Percentiles rank a stretch among this genome's conserved stretches.
Conservation (phyloP, 2,797 vertebrate genomes). For the Gymnocypris eckloni region DNA sequence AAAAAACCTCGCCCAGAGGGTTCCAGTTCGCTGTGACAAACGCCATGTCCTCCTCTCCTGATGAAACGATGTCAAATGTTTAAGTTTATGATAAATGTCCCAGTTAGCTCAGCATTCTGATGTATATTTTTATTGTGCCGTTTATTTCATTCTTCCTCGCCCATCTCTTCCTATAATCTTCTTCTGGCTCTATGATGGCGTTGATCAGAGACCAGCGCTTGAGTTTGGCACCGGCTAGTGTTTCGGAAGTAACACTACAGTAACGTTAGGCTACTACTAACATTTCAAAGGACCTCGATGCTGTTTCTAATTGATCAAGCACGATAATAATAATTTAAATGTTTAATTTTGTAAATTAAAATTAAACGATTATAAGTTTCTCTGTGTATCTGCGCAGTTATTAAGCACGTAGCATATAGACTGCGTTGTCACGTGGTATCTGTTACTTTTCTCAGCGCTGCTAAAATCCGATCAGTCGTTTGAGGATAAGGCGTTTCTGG, state of each 20-base stretch:
- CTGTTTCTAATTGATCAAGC: neutral
- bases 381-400: too few relatives aligned
- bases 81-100: too few relatives aligned
- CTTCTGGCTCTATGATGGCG: neutral
- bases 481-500: neutral
- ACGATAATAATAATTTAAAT: neutral
- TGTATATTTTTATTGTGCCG: conserved; percentile 10
- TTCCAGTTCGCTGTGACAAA: conserved; percentile 85
- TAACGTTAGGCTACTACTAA: neutral
- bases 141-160: conserved; percentile 23
- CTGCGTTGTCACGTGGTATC: neutral
- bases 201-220: neutral
- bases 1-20: conserved; percentile 81
- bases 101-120: neutral
- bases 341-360: neutral
- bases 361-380: too few relatives aligned
- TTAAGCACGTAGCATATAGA: neutral
- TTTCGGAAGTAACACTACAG: neutral
- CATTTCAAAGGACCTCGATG: neutral
- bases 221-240: neutral
- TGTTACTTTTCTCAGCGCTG: neutral
- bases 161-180: conserved; percentile 32
- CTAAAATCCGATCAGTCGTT: neutral
- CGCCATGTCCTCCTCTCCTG: conserved; percentile 68
- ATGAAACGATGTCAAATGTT: neutral